These are phyloP conservation scores for Xanthostigma xanthostigma DNA, from an alignment of 2,888 invertebrate genomes.

Conservation along the genomic window DNA sequence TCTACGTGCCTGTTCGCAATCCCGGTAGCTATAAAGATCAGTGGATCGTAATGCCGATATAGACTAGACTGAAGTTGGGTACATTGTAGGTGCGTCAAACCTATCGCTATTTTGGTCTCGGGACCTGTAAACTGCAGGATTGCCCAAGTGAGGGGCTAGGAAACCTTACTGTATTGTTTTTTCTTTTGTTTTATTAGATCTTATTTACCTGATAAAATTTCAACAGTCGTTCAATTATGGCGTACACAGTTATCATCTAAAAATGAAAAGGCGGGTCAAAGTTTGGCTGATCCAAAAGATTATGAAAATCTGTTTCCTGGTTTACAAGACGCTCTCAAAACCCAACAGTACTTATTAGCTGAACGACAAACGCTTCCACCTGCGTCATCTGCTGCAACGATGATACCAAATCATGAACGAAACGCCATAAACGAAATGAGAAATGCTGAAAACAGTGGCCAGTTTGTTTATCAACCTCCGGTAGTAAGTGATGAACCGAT, in stretches of 20 bases:
- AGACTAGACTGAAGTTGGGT: too few species aligned
- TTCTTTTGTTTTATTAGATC: slow-evolving; percentile 40
- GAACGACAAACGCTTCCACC: slow-evolving; percentile 33
- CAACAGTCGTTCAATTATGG: slow-evolving; percentile 79
- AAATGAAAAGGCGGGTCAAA: slow-evolving; percentile 84
- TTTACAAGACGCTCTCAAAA: slow-evolving; percentile 51
- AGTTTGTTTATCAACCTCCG: slow-evolving; percentile 24
- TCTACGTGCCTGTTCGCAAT: too few species aligned
- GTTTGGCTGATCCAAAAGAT: slow-evolving; percentile 86
- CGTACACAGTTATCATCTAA: slow-evolving; percentile 60
- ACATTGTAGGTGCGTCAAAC: too few species aligned
- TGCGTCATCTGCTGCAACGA: slow-evolving; percentile 38
- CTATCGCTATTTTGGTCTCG: too few species aligned
- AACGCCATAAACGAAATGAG: slow-evolving; percentile 57
- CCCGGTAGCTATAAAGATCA: too few species aligned
- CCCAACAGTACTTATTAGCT: slow-evolving; percentile 47
- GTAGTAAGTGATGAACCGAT: background rate
- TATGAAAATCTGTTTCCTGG: slow-evolving; percentile 96
- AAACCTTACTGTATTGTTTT: background rate
- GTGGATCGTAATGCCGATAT: too few species aligned
- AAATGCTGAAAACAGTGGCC: slow-evolving; percentile 37
- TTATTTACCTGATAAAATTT: slow-evolving; percentile 85
- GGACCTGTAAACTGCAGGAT: too few species aligned
- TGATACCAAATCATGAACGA: slow-evolving; percentile 47
- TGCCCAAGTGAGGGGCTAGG: too few species aligned